Conservation (phyloP, 2,797 vertebrate genomes). For the Octomys mimax region DNA sequence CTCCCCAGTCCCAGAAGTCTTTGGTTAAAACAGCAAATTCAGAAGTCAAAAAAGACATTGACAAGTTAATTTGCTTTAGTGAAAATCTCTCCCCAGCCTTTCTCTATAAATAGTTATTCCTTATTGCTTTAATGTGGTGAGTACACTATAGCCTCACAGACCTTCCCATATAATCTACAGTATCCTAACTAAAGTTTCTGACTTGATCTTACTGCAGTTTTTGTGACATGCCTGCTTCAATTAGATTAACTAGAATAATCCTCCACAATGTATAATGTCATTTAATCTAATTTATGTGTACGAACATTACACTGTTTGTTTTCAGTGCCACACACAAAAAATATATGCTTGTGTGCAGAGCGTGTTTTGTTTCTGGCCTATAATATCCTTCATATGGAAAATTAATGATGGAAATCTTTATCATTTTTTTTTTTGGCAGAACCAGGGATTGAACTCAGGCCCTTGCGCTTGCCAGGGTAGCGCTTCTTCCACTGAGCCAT, state of each 20-base stretch:
- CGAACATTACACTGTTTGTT: constrained; percentile 84
- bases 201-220: constrained; percentile 88
- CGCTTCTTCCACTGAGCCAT: too few species aligned
- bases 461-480: too few species aligned
- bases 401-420: too few species aligned
- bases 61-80: constrained; percentile 87
- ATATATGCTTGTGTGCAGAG: constrained; percentile 86
- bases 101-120: constrained; percentile 82
- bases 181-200: constrained; percentile 87
- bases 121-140: constrained; percentile 60
- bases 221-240: constrained; percentile 87
- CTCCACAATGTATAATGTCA: constrained; percentile 78
- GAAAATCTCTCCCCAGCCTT: constrained; percentile 83
- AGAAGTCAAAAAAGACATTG: constrained; percentile 49
- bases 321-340: constrained; percentile 81
- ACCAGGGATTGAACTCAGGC: too few species aligned
- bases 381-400: too few species aligned
- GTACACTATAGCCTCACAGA: constrained; percentile 24
- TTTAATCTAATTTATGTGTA: constrained; percentile 83
- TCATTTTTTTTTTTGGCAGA: too few species aligned
- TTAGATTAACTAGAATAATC: constrained; percentile 86
- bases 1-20: not conserved
- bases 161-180: constrained; percentile 80
- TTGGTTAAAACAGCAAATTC: constrained; percentile 24
- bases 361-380: constrained; percentile 8